Conservation (phyloP, 2,888 invertebrate species). For the Colostygia pectinataria region DNA sequence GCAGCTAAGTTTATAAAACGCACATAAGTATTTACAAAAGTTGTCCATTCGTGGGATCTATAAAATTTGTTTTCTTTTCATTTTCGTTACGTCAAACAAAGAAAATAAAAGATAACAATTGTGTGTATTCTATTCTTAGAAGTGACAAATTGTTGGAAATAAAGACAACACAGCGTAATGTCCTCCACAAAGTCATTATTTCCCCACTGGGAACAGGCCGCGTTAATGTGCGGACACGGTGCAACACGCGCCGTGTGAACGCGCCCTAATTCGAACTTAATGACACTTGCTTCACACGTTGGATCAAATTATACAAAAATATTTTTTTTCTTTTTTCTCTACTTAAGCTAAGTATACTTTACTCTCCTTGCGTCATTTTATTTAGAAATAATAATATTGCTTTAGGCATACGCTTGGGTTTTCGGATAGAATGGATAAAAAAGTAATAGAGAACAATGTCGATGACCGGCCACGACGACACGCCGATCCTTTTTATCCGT, state of each 20-base stretch:
- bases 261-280: conserved; percentile 42
- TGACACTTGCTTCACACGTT: conserved; percentile 30
- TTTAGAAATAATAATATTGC: too few species aligned
- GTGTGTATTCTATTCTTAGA: not conserved
- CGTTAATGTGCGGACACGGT: conserved; percentile 29
- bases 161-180: conserved; percentile 7
- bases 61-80: not conserved
- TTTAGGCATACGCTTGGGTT: too few species aligned
- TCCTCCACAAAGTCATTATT: conserved; percentile 4
- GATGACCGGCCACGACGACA: too few species aligned
- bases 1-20: too few species aligned
- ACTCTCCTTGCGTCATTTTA: too few species aligned
- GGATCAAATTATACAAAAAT: conserved; percentile 10
- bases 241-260: conserved; percentile 27
- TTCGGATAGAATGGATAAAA: too few species aligned
- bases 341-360: too few species aligned
- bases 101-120: not conserved
- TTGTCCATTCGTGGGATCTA: too few species aligned
- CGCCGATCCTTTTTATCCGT: too few species aligned
- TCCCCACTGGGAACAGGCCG: conserved; percentile 23
- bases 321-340: not conserved
- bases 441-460: too few species aligned
- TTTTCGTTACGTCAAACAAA: not conserved
- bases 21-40: too few species aligned
- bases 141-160: conserved; percentile 3